These are phyloP conservation scores for Silvanus unidentatus DNA, from an alignment of 2,888 invertebrate species.

Conservation along the genomic window DNA sequence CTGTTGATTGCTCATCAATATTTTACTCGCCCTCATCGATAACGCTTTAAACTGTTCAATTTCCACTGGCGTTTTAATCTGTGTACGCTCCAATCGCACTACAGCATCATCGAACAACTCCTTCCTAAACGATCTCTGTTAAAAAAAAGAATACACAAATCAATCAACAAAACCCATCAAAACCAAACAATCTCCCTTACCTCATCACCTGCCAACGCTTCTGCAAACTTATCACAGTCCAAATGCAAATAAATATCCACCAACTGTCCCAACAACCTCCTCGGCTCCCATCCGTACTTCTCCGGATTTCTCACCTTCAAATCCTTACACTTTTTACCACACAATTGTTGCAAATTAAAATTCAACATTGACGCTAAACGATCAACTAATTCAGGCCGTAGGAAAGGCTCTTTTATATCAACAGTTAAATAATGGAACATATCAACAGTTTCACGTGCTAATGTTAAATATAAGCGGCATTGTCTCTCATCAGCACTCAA, in stretches of 20 bases:
- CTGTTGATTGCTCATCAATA: constrained; percentile 75
- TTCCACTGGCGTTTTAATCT: constrained; percentile 79
- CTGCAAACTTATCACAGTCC: constrained; percentile 84
- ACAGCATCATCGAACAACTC: constrained; percentile 91
- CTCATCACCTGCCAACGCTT: constrained; percentile 93
- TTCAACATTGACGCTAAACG: constrained; percentile 94
- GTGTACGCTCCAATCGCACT: constrained; percentile 69
- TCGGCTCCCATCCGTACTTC: constrained; percentile 97
- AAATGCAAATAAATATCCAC: constrained; percentile 96
- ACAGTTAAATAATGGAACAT: constrained; percentile 96
- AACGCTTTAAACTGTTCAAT: constrained; percentile 79
- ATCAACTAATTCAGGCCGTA: constrained; percentile 88
- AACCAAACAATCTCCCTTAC: constrained; percentile 50
- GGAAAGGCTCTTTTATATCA: constrained; percentile 91
- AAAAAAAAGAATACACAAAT: constrained; percentile 21
- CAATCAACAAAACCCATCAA: neutral
- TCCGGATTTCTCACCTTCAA: constrained; percentile 88
- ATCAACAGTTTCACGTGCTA: constrained; percentile 93
- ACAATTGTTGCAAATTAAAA: constrained; percentile 93
- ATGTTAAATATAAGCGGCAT: constrained; percentile 83
- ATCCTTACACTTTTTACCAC: constrained; percentile 92
- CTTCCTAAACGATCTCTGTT: constrained; percentile 85
- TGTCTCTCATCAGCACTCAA: constrained; percentile 79
- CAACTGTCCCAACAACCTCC: constrained; percentile 82
- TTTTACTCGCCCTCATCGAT: constrained; percentile 70